Conservation (phyloP, 2,113 vertebrate species). For the Melanotaenia duboulayi region DNA sequence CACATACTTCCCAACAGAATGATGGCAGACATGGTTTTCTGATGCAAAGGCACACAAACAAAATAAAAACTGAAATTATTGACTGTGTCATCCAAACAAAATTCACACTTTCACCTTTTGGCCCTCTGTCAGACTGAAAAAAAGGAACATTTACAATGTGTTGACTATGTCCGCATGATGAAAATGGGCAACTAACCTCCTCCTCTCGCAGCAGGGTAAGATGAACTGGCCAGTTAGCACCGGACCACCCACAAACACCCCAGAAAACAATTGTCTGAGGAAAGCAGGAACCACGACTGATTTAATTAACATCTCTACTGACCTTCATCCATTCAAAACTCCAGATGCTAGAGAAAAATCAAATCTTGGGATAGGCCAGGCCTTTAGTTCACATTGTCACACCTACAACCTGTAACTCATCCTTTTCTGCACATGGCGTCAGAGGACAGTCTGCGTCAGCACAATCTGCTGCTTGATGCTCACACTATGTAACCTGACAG, state of each 20-base stretch:
- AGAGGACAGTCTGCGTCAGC: conserved; percentile 62
- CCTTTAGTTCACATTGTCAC: conserved; percentile 45
- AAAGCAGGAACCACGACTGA: conserved; percentile 39
- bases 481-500: conserved; percentile 61
- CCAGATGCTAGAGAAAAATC: conserved; percentile 37
- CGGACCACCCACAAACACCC: conserved; percentile 34
- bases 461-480: conserved; percentile 67
- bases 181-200: conserved; percentile 20
- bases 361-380: conserved; percentile 30
- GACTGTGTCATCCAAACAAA: conserved; percentile 6
- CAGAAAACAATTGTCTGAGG: conserved; percentile 20
- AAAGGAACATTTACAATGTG: not conserved
- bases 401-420: conserved; percentile 47
- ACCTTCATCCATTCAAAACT: conserved; percentile 58
- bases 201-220: not conserved
- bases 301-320: conserved; percentile 61
- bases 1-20: not conserved
- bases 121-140: not conserved
- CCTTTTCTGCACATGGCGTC: conserved; percentile 34
- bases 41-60: not conserved
- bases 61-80: not conserved
- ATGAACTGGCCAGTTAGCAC: conserved; percentile 14
- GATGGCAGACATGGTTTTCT: not conserved
- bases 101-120: not conserved
- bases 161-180: not conserved